Conservation (phyloP, 2,888 invertebrate genomes). For the Strigamia maritima region DNA sequence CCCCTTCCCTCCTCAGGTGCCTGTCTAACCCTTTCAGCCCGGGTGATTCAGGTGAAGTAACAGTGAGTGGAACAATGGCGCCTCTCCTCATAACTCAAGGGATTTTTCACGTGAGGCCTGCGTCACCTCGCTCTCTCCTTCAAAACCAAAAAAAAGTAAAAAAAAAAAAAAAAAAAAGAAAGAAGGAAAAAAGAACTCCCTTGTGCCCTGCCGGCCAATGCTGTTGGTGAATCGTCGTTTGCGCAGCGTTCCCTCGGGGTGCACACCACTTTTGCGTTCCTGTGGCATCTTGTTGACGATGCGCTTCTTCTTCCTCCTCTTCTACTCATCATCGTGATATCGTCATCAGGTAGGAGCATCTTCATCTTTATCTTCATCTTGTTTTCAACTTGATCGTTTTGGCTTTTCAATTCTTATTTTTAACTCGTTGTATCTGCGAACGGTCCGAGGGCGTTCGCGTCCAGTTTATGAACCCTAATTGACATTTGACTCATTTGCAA, state of each 20-base stretch:
- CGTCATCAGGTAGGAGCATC: conserved; percentile 26
- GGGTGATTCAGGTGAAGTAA: conserved; percentile 30
- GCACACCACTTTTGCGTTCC: conserved; percentile 13
- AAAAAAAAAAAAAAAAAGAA: neutral
- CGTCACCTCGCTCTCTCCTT: conserved; percentile 31
- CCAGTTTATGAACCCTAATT: conserved; percentile 32
- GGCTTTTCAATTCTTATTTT: neutral
- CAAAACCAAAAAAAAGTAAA: neutral
- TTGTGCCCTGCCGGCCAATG: conserved; percentile 18
- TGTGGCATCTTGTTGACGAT: neutral
- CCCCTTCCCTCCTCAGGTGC: conserved; percentile 29
- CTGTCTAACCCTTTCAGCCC: conserved; percentile 31
- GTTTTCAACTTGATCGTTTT: neutral
- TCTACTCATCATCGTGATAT: neutral
- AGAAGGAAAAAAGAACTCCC: neutral
- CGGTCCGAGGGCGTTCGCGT: conserved; percentile 24
- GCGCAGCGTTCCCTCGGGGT: conserved; percentile 9
- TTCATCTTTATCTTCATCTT: conserved; percentile 7
- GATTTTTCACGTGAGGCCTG: conserved; percentile 34
- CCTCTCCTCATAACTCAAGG: conserved; percentile 34
- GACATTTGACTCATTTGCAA: conserved; percentile 34
- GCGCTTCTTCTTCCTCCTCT: neutral
- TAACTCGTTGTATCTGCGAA: neutral
- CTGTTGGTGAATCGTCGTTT: conserved; percentile 8
- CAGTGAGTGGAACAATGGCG: conserved; percentile 32